Evolutionary conservation across 2,113 vertebrate species (phyloP).

Genomic region (Orientallactaga bullata): DNA sequence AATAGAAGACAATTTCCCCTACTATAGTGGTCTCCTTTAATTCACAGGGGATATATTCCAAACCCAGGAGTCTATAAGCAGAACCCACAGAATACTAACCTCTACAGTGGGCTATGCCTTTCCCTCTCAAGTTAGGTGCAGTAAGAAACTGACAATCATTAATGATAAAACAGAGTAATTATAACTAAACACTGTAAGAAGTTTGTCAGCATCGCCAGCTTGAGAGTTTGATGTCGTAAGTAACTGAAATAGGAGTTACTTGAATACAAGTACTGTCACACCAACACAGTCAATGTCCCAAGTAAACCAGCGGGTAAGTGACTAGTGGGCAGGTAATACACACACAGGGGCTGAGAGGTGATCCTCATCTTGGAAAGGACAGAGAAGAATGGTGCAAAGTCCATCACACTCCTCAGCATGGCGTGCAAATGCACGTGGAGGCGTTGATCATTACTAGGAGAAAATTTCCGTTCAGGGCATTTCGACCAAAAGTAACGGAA

Average conservation of each 20-base stretch:
- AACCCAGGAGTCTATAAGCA: neutral
- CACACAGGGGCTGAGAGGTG: neutral
- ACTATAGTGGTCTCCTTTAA: neutral
- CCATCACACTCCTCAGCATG: neutral
- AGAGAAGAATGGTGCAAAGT: neutral
- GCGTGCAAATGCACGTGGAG: neutral
- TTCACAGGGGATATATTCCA: neutral
- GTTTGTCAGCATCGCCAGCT: neutral
- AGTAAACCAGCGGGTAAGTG: neutral
- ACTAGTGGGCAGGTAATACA: neutral
- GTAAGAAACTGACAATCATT: no score
- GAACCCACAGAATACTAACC: neutral
- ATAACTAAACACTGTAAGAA: neutral
- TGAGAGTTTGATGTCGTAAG: neutral
- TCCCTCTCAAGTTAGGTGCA: no score
- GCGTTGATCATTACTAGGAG: fast-evolving
- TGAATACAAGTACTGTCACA: neutral
- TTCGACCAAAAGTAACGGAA: neutral
- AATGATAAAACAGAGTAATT: neutral
- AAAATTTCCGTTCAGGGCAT: neutral
- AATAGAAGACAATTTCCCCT: neutral
- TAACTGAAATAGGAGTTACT: neutral
- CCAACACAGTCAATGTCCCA: neutral
- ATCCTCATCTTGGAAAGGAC: neutral
- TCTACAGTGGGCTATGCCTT: no score